phyloP scores from a whole-genome alignment of 2,797 vertebrate species.

The Salarias fasciatus region DNA sequence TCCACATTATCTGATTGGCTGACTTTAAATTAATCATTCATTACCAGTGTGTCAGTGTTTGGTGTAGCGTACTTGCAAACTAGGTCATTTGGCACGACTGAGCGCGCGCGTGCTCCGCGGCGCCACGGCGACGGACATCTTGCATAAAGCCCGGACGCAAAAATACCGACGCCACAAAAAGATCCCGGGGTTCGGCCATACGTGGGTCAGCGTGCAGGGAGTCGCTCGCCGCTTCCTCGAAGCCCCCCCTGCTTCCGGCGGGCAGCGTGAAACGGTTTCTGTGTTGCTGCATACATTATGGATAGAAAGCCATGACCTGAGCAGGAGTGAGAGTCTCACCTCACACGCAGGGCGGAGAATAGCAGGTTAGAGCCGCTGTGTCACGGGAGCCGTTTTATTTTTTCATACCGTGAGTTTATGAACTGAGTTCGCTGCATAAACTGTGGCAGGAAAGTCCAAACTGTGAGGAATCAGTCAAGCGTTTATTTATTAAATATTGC shows the following conservation, averaged over 20 bases:
- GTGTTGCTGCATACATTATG: slow-evolving; percentile 6
- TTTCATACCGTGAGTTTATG: too few relatives aligned
- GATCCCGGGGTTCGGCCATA: slow-evolving; percentile 4
- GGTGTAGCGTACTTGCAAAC: slow-evolving; percentile 72
- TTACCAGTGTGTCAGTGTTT: slow-evolving; percentile 75
- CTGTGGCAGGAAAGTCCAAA: too few relatives aligned
- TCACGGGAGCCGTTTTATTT: too few relatives aligned
- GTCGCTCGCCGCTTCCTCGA: slow-evolving; percentile 4
- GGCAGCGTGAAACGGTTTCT: background rate
- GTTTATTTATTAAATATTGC: too few relatives aligned
- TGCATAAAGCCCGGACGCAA: slow-evolving; percentile 59
- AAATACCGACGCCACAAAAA: slow-evolving; percentile 39
- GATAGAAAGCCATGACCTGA: slow-evolving; percentile 5
- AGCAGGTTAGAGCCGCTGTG: background rate
- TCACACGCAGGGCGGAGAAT: background rate
- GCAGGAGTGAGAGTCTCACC: background rate
- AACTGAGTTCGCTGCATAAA: too few relatives aligned
- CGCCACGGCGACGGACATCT: slow-evolving; percentile 63
- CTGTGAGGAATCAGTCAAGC: too few relatives aligned
- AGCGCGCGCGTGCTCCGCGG: slow-evolving; percentile 56
- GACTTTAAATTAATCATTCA: slow-evolving; percentile 82
- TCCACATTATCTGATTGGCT: slow-evolving; percentile 74
- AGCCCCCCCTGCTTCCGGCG: slow-evolving; percentile 19
- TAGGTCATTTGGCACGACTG: slow-evolving; percentile 79
- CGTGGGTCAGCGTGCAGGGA: slow-evolving; percentile 15